A percentile compares a stretch with the other conserved stretches of the same genome.
Evolutionary conservation across 92 coral and sea anemone genomes (phyloP).

Genomic region (Galaxea fascicularis): DNA sequence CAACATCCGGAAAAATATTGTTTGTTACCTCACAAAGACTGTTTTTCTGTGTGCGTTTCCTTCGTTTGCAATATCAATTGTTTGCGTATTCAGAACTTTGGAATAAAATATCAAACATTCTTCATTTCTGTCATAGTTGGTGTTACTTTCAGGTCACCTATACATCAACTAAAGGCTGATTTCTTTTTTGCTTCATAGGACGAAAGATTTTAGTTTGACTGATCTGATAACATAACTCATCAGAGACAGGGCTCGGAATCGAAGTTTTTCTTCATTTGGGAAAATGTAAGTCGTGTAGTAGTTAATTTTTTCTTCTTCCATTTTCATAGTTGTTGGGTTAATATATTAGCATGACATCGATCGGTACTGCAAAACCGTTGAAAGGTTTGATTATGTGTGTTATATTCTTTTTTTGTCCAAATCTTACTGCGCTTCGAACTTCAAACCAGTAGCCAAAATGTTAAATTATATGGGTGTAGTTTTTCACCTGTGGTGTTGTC

Average conservation of each 20-base stretch:
- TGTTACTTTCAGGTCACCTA: background rate
- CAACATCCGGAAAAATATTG: slow-evolving; percentile 34
- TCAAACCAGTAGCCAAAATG: background rate
- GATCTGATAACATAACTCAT: background rate
- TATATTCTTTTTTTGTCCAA: too few relatives aligned
- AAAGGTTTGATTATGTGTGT: too few relatives aligned
- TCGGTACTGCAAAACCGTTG: background rate
- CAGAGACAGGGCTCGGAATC: background rate
- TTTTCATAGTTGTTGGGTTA: background rate
- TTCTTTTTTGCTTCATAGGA: background rate
- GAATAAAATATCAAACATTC: slow-evolving; percentile 24
- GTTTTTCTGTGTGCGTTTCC: slow-evolving; percentile 29
- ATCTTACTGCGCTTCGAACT: too few relatives aligned
- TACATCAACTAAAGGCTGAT: background rate
- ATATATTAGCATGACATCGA: background rate
- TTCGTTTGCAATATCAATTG: slow-evolving; percentile 40
- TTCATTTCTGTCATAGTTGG: slow-evolving; percentile 3
- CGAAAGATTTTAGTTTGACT: background rate
- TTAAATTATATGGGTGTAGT: background rate
- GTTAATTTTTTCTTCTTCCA: background rate
- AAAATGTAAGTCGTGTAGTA: slow-evolving; percentile 34
- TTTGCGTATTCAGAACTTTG: slow-evolving; percentile 10
- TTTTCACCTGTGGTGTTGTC: background rate
- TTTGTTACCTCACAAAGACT: slow-evolving; percentile 36
- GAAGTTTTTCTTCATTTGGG: background rate